Conservation (phyloP, 2,113 vertebrate species). For the Heliornis fulica region DNA sequence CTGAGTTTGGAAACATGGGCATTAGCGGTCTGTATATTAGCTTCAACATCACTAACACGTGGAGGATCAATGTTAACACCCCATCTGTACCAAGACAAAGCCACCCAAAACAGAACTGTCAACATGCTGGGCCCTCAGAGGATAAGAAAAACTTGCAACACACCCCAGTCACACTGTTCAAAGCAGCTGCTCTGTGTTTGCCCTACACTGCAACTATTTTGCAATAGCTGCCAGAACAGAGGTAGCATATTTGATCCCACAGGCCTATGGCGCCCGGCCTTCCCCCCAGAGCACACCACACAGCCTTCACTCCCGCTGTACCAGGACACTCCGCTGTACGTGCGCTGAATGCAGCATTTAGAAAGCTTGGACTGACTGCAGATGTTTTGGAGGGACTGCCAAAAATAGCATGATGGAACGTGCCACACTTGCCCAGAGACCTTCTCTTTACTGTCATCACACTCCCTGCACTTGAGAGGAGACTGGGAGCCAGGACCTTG, state of each 20-base stretch:
- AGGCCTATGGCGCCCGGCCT: not conserved
- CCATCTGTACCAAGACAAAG: not conserved
- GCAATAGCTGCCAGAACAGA: not conserved
- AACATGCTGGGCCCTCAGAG: not conserved
- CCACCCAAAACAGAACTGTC: not conserved
- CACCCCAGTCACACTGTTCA: not conserved
- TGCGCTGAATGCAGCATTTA: not conserved
- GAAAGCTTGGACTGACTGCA: not conserved
- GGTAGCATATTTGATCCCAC: not conserved
- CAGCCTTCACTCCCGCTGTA: not conserved
- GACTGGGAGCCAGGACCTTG: not conserved
- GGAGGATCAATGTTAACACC: not conserved
- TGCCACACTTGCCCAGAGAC: not conserved
- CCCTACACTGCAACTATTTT: not conserved
- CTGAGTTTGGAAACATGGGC: not conserved
- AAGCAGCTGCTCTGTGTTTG: not conserved
- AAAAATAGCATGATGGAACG: not conserved
- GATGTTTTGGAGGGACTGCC: constrained; percentile 25
- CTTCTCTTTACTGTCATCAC: not conserved
- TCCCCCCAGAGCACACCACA: not conserved
- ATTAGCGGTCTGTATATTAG: not conserved
- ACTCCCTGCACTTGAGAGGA: not conserved
- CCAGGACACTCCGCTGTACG: constrained; percentile 5
- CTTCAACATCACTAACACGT: not conserved
- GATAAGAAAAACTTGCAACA: not conserved